Conservation (phyloP, 2,113 vertebrate species). For the Pungitius pungitius region DNA sequence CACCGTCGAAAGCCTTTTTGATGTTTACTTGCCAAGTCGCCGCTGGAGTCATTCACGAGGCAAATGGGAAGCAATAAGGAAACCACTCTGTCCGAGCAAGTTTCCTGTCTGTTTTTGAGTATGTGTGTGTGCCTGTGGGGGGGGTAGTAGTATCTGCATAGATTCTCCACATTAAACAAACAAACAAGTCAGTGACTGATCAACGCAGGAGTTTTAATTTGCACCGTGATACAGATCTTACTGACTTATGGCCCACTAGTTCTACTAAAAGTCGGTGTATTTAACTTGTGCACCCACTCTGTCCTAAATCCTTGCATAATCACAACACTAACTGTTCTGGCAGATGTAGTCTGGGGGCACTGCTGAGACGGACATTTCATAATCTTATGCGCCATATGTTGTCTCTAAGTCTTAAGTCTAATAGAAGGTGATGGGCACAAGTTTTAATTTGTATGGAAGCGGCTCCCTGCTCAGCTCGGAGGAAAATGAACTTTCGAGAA, state of each 20-base stretch:
- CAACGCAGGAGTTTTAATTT: slow-evolving; percentile 16
- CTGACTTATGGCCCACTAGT: slow-evolving; percentile 1
- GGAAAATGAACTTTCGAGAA: not conserved
- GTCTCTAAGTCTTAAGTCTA: slow-evolving; percentile 55
- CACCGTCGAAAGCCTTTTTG: slow-evolving; percentile 7
- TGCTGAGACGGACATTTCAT: slow-evolving; percentile 68
- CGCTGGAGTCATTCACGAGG: slow-evolving; percentile 44
- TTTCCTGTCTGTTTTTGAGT: slow-evolving; percentile 59
- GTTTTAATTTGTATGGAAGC: slow-evolving; percentile 48
- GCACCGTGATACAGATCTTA: slow-evolving; percentile 2
- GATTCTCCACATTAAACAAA: slow-evolving; percentile 28
- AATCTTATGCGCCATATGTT: slow-evolving; percentile 77
- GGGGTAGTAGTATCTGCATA: slow-evolving; percentile 6
- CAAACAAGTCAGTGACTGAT: not conserved
- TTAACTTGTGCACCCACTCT: slow-evolving; percentile 18
- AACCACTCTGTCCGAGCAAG: slow-evolving; percentile 52
- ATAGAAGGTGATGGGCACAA: slow-evolving; percentile 21
- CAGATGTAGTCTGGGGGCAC: slow-evolving; percentile 58
- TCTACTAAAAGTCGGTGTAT: slow-evolving; percentile 10
- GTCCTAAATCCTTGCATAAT: slow-evolving; percentile 59
- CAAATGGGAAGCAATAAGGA: slow-evolving; percentile 78
- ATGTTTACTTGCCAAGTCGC: slow-evolving; percentile 37
- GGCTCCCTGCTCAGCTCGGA: slow-evolving; percentile 21
- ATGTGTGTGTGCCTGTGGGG: not conserved
- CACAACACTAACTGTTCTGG: slow-evolving; percentile 55